Percentiles rank a stretch among this genome's conserved stretches.
phyloP scores from a whole-genome alignment of 2,113 vertebrate species.

The Grammomys surdaster region DNA sequence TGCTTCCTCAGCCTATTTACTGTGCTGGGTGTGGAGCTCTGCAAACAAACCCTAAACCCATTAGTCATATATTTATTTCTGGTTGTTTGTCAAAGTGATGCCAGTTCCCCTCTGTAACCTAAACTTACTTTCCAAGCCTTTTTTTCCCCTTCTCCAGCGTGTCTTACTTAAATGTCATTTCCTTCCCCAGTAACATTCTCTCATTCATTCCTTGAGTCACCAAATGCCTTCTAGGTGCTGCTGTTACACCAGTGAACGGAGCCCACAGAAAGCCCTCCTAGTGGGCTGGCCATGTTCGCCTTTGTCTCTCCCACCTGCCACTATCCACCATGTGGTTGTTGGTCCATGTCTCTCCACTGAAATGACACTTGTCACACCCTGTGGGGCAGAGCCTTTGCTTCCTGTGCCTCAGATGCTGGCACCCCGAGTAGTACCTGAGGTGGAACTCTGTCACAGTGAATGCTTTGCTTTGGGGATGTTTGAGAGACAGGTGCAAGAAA shows the following conservation, averaged over 20 bases:
- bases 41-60: slow-evolving; percentile 4
- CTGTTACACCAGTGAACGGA: not conserved
- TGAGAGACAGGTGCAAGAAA: not conserved
- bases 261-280: not conserved
- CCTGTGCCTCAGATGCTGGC: not conserved
- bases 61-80: slow-evolving; percentile 47
- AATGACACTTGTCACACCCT: accelerated
- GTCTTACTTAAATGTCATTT: not conserved
- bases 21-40: not conserved
- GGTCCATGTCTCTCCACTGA: accelerated
- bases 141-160: not conserved
- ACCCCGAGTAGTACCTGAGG: not conserved
- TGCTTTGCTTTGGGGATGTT: not conserved
- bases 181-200: not conserved
- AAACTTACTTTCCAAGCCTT: not conserved
- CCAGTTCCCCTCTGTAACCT: not conserved
- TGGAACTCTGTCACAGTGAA: accelerated
- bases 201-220: not conserved
- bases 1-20: not conserved
- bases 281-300: accelerated
- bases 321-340: not conserved
- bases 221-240: not conserved
- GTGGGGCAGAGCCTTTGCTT: not conserved
- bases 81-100: not conserved
- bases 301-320: not conserved